Evolutionary conservation across 2,797 vertebrate genomes (phyloP).

Genomic region (Lepidocolaptes lacrymiger): DNA sequence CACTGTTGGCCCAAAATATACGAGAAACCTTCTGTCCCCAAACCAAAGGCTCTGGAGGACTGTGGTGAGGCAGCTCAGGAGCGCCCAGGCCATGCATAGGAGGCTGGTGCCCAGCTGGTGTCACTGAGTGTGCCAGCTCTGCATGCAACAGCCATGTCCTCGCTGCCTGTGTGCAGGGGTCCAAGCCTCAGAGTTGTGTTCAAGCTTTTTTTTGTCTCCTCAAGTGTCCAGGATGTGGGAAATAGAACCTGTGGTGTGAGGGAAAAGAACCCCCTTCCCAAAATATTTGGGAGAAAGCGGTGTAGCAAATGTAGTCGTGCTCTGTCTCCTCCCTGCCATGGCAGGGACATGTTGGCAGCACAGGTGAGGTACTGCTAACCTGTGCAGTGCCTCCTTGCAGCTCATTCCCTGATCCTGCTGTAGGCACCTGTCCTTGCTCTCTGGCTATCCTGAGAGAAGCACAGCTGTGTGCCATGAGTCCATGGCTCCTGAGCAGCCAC

Average conservation of each 20-base stretch:
- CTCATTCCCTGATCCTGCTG: accelerated
- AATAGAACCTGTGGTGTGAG: background rate
- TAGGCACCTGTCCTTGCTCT: background rate
- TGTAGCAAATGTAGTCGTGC: background rate
- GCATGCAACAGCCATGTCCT: background rate
- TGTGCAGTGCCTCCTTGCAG: background rate
- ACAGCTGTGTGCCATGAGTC: accelerated
- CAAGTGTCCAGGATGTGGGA: background rate
- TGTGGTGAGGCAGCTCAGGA: background rate
- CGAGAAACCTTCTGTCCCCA: background rate
- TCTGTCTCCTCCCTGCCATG: background rate
- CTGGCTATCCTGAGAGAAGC: background rate
- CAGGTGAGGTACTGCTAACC: background rate
- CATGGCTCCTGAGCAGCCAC: background rate
- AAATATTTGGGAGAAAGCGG: background rate
- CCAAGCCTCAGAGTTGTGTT: background rate
- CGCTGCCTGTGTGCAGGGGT: accelerated
- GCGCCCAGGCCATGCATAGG: accelerated
- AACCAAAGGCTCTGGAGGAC: constrained; percentile 32
- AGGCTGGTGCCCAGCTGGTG: background rate
- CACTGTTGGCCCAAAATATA: background rate
- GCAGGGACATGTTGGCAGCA: background rate
- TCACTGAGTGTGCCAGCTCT: background rate
- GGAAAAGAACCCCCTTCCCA: background rate
- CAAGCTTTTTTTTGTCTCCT: background rate